These are phyloP conservation scores for Myrmophylax atrothorax DNA, from an alignment of 2,113 vertebrate genomes.

Conservation along the genomic window DNA sequence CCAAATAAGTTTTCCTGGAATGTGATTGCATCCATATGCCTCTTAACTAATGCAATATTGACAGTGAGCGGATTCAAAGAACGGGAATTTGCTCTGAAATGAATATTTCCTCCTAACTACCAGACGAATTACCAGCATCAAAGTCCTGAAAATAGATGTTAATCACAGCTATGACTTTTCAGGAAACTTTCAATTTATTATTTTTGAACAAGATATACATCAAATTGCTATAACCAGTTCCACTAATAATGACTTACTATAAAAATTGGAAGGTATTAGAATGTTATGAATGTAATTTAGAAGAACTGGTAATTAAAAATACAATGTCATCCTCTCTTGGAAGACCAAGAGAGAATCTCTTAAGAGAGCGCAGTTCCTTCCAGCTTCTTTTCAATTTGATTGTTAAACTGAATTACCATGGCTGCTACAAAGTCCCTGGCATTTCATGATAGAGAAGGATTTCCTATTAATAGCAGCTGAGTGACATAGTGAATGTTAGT, in stretches of 20 bases:
- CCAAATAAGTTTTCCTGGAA: slow-evolving; percentile 60
- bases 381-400: background rate
- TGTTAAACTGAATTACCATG: background rate
- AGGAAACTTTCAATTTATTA: background rate
- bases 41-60: slow-evolving; percentile 26
- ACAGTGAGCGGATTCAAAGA: slow-evolving; percentile 11
- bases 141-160: background rate
- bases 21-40: slow-evolving; percentile 71
- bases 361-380: background rate
- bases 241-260: background rate
- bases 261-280: background rate
- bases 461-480: background rate
- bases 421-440: background rate
- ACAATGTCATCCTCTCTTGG: background rate
- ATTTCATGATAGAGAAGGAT: background rate
- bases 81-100: slow-evolving; percentile 13
- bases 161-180: background rate
- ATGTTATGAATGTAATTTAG: background rate
- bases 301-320: background rate
- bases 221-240: background rate
- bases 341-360: background rate
- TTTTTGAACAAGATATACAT: background rate
- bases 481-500: background rate
- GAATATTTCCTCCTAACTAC: background rate
- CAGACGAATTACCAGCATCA: background rate